Conservation (phyloP, 2,113 vertebrate genomes). For the Channa argus region DNA sequence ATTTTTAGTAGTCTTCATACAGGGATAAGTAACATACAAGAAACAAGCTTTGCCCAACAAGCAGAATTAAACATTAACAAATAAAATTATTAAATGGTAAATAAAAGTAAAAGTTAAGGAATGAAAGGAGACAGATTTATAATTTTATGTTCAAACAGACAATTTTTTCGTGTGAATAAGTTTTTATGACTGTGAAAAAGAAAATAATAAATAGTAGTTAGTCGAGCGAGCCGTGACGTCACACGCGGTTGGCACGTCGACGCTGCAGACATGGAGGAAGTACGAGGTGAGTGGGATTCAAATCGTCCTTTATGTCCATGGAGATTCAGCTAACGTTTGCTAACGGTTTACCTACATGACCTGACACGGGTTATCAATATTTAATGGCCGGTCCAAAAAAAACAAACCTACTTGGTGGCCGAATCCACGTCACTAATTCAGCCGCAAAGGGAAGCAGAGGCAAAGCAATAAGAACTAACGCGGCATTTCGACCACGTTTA, state of each 20-base stretch:
- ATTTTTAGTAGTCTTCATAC: no score
- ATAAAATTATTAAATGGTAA: no score
- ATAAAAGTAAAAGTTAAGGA: no score
- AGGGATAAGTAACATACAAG: no score
- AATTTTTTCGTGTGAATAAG: no score
- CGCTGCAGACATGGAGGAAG: slow-evolving; percentile 83
- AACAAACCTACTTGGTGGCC: background rate
- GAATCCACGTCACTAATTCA: background rate
- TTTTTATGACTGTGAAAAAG: background rate
- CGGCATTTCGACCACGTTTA: background rate
- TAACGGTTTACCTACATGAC: background rate
- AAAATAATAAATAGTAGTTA: background rate
- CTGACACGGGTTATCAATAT: background rate
- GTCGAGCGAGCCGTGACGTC: slow-evolving; percentile 63
- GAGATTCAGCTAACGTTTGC: accelerated
- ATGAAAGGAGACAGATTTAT: no score
- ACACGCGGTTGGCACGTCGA: slow-evolving; percentile 19
- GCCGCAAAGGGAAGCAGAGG: background rate
- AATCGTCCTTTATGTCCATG: background rate
- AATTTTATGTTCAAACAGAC: no score
- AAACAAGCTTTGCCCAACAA: no score
- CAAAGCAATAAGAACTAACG: background rate
- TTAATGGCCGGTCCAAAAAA: background rate
- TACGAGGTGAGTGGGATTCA: slow-evolving; percentile 77
- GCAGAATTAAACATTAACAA: no score